phyloP scores from a whole-genome alignment of 1,140 invertebrate species.

The Atta colombica region DNA sequence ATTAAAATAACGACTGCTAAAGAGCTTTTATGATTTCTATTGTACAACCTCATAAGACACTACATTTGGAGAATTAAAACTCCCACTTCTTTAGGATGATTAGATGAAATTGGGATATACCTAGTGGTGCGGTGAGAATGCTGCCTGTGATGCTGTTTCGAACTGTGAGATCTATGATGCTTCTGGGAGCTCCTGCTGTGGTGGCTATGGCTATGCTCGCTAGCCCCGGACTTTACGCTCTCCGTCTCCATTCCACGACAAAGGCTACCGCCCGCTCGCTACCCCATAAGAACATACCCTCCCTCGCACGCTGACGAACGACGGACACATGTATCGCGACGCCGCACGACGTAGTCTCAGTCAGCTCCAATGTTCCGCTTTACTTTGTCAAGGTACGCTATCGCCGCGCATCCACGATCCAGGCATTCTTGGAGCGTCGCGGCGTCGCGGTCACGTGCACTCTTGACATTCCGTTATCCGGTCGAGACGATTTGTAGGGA shows the following conservation, averaged over 20 bases:
- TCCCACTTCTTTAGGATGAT: background rate
- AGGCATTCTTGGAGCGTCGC: background rate
- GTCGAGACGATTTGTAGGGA: background rate
- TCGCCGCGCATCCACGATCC: background rate
- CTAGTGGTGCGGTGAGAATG: slow-evolving; percentile 85
- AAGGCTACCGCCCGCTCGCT: slow-evolving; percentile 79
- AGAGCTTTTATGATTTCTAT: too few relatives aligned
- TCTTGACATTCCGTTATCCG: slow-evolving; percentile 49
- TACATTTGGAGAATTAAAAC: background rate
- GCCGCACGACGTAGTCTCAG: background rate
- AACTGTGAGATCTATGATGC: slow-evolving; percentile 83
- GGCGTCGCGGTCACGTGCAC: background rate
- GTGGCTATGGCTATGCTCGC: slow-evolving; percentile 86
- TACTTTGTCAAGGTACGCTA: background rate
- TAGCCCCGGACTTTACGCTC: slow-evolving; percentile 86
- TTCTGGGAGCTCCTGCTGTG: slow-evolving; percentile 82
- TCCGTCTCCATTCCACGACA: slow-evolving; percentile 86
- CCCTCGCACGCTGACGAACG: slow-evolving; percentile 43
- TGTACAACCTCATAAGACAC: background rate
- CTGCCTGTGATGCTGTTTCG: slow-evolving; percentile 84
- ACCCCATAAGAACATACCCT: slow-evolving; percentile 80
- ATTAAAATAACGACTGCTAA: too few relatives aligned
- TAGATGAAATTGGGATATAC: slow-evolving; percentile 70
- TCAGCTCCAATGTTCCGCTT: background rate
- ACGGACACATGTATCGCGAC: slow-evolving; percentile 61